Evolutionary conservation across 2,888 invertebrate genomes (phyloP), one percentile per base, ranked within the genome.

Genomic region (Therioaphis trifolii): DNA sequence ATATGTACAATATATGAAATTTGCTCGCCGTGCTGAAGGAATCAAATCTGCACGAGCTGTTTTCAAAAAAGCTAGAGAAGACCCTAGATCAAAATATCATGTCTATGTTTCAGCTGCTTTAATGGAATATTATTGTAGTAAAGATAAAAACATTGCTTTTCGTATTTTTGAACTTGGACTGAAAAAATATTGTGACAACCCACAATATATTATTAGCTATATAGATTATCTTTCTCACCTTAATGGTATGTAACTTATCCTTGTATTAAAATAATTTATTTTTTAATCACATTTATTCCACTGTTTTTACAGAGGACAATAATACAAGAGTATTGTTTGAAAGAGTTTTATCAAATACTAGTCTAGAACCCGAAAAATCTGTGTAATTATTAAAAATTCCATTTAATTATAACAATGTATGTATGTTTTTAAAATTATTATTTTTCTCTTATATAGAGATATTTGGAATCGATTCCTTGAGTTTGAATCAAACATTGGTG

Each of bases 111-210:
- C 98, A 0, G 98, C 99, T 0, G 98, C 99, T 0, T 90, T 98
- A 0, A 99, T 99, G 98, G 99, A 99, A 89, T 99, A 99, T 89
- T 99, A 98, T 88, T 99, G 99, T 88, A 97, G 96, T 58, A 99
- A 99, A 89, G 98, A 98, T 89, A 96, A 97, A 89, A 96, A 96
- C 88, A 96, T 98, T 82, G 98, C 98, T 0, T 97, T 97, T 89
- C 91, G 97, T 85, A 97, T 98, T 86, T 99, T 99, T 90, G 99
- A 99, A 89, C 90, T 99, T 79, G 99, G 99, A 0, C 90, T 99
- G 77, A 99, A 99, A 90, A 98, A 98, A 88, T 99, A 97, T 89
- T 94, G 95, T 0, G 95, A 96, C 87, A 94, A 96, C 87, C 96
- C 98, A 0, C 98, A 98, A 87, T 99, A 98, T 87, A 95, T 98